Evolutionary conservation across 2,888 invertebrate genomes (phyloP), one percentile per base, ranked within the genome.

Genomic region (Nebria brevicollis): DNA sequence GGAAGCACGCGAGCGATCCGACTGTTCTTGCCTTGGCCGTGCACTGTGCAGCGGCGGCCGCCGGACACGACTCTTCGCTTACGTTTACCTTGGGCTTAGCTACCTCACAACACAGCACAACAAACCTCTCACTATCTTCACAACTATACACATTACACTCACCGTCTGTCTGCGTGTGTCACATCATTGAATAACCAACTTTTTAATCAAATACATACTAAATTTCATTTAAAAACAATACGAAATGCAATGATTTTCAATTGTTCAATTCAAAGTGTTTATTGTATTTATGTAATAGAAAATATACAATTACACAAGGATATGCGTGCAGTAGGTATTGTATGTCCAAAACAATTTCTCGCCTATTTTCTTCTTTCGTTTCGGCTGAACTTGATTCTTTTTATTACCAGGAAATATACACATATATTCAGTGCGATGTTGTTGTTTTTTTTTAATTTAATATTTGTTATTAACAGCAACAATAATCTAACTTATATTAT

Each of bases 1-100:
- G 84, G 84, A 85, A 84, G 86, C 87, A 87, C 87, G 87, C 86
- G 86, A 87, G 85, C 84, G 82, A 54, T 8, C 54, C 11, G 13
- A 13, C 6, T 2, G 13, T 8, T 54, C 11, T 54, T 54, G 54
- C 13, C 54, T 54, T 54, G 54, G 54, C 54, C 54, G 54, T 54
- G 54, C 54, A 26, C 25, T 10, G 20, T 68, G 54, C 75, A 75
- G 73, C 73, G 41, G 10, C n/a, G 10, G 73, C 41, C 54, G 54
- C 54, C 54, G 54, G 54, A 54, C 54, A 54, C 54, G 54, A 54
- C 54, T 54, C 54, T 54, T 54, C 54, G 13, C 54, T 54, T 54
- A 11, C 54, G 54, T 8, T 54, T 54, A 54, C 54, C 54, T 54
- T 54, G 54, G 34, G 54, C 54, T 54, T 54, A 54, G 54, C 54